These are phyloP conservation scores for Bostrychus sinensis DNA, from an alignment of 2,113 vertebrate species.

Conservation along the genomic window DNA sequence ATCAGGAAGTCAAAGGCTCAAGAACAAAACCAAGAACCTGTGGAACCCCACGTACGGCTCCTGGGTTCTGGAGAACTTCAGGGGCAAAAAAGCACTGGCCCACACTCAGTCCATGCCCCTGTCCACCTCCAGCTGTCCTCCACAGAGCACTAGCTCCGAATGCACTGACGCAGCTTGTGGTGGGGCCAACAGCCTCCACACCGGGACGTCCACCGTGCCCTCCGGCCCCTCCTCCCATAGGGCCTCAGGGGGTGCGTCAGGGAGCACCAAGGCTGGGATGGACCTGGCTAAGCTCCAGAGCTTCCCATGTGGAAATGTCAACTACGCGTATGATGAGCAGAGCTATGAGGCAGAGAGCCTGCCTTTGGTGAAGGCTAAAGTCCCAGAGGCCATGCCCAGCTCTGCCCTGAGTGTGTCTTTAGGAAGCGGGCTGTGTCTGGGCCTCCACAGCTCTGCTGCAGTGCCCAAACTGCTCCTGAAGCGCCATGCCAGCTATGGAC, in stretches of 20 bases:
- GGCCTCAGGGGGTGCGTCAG: slow-evolving; percentile 21
- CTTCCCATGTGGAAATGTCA: slow-evolving; percentile 89
- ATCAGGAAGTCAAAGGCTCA: slow-evolving; percentile 81
- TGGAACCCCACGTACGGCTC: slow-evolving; percentile 94
- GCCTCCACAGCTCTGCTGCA: slow-evolving; percentile 51
- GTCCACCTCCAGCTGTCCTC: slow-evolving; percentile 47
- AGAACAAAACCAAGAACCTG: slow-evolving; percentile 91
- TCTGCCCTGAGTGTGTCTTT: slow-evolving; percentile 55
- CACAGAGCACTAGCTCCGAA: slow-evolving; percentile 61
- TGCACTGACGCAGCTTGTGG: slow-evolving; percentile 75
- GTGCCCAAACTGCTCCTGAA: slow-evolving; percentile 78
- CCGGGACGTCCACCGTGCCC: slow-evolving; percentile 68
- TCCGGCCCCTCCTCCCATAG: slow-evolving; percentile 60
- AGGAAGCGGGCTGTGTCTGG: slow-evolving; percentile 45
- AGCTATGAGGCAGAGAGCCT: slow-evolving; percentile 77
- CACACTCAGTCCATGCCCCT: slow-evolving; percentile 81
- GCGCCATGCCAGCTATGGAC: slow-evolving; percentile 80
- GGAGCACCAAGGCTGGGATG: slow-evolving; percentile 64
- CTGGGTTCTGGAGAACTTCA: slow-evolving; percentile 86
- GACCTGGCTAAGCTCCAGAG: slow-evolving; percentile 87
- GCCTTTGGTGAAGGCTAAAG: slow-evolving; percentile 68
- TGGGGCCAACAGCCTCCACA: slow-evolving; percentile 59
- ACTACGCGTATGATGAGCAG: slow-evolving; percentile 87
- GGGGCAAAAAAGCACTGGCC: slow-evolving; percentile 72
- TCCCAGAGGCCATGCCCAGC: slow-evolving; percentile 66